phyloP scores from a whole-genome alignment of 2,797 vertebrate species.

The Schizothorax lantsangensis region DNA sequence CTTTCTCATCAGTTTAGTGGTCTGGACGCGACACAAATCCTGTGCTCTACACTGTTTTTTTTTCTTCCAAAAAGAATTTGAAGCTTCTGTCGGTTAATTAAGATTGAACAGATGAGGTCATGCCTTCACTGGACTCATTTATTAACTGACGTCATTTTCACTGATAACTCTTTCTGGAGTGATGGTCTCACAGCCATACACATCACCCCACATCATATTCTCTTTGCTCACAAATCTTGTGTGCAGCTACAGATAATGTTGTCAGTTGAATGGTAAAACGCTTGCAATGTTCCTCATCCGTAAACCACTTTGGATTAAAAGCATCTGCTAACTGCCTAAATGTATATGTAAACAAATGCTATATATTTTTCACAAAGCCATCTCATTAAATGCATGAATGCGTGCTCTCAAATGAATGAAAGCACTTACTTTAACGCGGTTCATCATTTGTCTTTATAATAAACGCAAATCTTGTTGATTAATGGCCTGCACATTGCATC shows the following conservation, averaged over 20 bases:
- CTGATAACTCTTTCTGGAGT: not conserved
- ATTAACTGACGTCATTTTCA: not conserved
- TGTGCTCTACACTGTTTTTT: not conserved
- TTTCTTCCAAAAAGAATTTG: not conserved
- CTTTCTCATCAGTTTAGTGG: not conserved
- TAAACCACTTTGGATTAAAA: not conserved
- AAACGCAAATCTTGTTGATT: conserved; percentile 15
- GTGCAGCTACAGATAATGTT: not conserved
- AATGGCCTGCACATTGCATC: conserved; percentile 14
- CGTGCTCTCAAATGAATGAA: not conserved
- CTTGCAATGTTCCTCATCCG: not conserved
- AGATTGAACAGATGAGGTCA: not conserved
- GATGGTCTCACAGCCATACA: too few relatives aligned
- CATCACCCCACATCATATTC: not conserved
- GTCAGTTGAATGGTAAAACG: not conserved
- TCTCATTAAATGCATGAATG: conserved; percentile 13
- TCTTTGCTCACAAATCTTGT: not conserved
- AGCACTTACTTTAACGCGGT: not conserved
- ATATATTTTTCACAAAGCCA: not conserved
- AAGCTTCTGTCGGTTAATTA: conserved; percentile 4
- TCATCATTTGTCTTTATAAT: conserved; percentile 13
- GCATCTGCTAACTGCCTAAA: conserved; percentile 7
- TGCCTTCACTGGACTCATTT: not conserved
- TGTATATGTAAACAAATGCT: conserved; percentile 3
- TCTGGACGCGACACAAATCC: not conserved